Conservation (phyloP, 2,888 invertebrate genomes). For the Lithophane leautieri region DNA sequence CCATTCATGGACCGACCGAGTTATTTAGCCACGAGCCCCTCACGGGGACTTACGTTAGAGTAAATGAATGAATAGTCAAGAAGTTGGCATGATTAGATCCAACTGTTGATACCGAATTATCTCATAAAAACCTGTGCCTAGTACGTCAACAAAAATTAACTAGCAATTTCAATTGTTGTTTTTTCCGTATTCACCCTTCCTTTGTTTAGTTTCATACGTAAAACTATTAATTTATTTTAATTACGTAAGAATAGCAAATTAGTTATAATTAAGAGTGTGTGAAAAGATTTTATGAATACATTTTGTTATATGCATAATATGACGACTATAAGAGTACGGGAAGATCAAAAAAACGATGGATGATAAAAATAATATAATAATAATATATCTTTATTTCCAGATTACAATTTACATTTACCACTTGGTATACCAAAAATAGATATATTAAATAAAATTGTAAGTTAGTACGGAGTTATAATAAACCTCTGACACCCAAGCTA, state of each 20-base stretch:
- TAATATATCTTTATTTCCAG: too few species aligned
- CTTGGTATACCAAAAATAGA: too few species aligned
- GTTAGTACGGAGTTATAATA: too few species aligned
- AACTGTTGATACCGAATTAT: neutral
- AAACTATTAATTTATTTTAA: neutral
- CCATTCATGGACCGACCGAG: neutral
- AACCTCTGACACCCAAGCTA: too few species aligned
- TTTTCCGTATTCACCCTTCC: neutral
- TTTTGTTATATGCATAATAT: neutral
- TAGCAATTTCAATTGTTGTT: neutral
- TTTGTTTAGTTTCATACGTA: too few species aligned
- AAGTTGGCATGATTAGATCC: neutral
- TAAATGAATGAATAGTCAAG: neutral
- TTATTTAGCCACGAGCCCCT: neutral
- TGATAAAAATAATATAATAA: too few species aligned
- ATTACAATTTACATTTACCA: too few species aligned
- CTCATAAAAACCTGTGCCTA: neutral
- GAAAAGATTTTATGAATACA: neutral
- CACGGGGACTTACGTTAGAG: neutral
- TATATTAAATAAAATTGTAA: too few species aligned
- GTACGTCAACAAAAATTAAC: neutral
- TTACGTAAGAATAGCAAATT: neutral
- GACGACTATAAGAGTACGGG: too few species aligned
- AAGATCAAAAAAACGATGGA: too few species aligned
- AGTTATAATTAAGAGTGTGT: neutral